Base-by-base conservation (phyloP, 2,888 invertebrate species). In the Drosophila tanythrix region DNA sequence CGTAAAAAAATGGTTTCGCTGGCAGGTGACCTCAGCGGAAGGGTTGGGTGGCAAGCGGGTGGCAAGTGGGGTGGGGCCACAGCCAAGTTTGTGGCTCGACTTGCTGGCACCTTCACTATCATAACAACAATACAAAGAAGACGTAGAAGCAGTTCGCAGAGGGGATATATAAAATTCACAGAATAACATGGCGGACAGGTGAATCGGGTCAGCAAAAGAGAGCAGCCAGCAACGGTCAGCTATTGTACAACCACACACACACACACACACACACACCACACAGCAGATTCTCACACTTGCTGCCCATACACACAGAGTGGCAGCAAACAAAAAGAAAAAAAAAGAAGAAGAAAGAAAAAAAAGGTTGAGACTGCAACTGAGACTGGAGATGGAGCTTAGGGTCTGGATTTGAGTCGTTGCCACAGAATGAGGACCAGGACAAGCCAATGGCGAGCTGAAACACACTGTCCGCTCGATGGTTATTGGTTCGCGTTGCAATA, bases 401-500 rank as follows among this genome's bases (percentile, higher is more conserved):
- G 64, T 51, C 60, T 40, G 60, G 64, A 52, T 38, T 56, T 64
- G 57, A 58, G 74, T 66, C 31, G 64, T 33, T 65, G 71, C 71
- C 57, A 43, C 55, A 57, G 48, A 36, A 55, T 27, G 52, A 65
- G 64, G 40, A 58, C 43, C 77, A 69, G 68, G 69, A 55, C 70
- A 90, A 79, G 72, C 91, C 91, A 91, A 91, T 91, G 79, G 92
- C 92, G 82, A 90, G 89, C 85, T 83, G 86, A 83, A 88, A 81
- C 70, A 70, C 80, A 80, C 84, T 87, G 82, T 81, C 85, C 83
- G 81, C 83, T 92, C 90, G 88, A 85, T 90, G 90, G 92, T 92
- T 91, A 92, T 91, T 92, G 92, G 92, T 92, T 91, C 91, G 88
- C 90, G 88, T 81, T 84, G 88, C 88, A 89, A 89, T 91, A 88